phyloP scores from a whole-genome alignment of 2,888 invertebrate genomes.

The Hypomecis atomaria region DNA sequence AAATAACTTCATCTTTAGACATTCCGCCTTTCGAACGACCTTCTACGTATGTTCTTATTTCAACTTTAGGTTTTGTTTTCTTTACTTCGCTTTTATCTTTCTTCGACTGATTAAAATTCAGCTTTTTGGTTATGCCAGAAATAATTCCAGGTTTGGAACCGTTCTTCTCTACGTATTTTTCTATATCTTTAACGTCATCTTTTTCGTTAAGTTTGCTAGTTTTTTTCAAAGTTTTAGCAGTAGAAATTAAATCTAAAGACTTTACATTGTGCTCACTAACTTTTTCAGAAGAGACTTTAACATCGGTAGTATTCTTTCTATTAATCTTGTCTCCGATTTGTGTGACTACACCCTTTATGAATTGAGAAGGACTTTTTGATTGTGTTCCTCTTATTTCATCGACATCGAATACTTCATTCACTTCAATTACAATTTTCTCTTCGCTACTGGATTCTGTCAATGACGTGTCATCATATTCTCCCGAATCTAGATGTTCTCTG shows the following conservation, averaged over 20 bases:
- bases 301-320: slow-evolving; percentile 49
- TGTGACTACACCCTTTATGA: slow-evolving; percentile 60
- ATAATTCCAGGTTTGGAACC: slow-evolving; percentile 64
- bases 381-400: slow-evolving; percentile 51
- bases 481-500: slow-evolving; percentile 73
- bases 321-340: slow-evolving; percentile 63
- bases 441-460: slow-evolving; percentile 77
- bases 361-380: slow-evolving; percentile 63
- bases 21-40: slow-evolving; percentile 65
- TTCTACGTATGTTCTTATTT: slow-evolving; percentile 75
- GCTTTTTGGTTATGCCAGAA: slow-evolving; percentile 68
- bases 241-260: slow-evolving; percentile 65
- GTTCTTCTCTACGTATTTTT: slow-evolving; percentile 50
- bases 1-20: slow-evolving; percentile 72
- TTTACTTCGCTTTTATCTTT: slow-evolving; percentile 62
- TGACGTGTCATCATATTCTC: slow-evolving; percentile 73
- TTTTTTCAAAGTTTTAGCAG: slow-evolving; percentile 64
- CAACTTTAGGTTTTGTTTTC: slow-evolving; percentile 66
- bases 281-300: slow-evolving; percentile 52
- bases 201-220: slow-evolving; percentile 45
- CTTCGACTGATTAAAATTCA: slow-evolving; percentile 72
- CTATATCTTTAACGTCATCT: slow-evolving; percentile 37
- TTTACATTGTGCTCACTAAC: slow-evolving; percentile 68
- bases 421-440: slow-evolving; percentile 65
- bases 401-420: slow-evolving; percentile 48